A percentile compares a stretch with the other conserved stretches of the same genome.
phyloP scores from a whole-genome alignment of 2,888 invertebrate genomes.

The Taenaris catops region DNA sequence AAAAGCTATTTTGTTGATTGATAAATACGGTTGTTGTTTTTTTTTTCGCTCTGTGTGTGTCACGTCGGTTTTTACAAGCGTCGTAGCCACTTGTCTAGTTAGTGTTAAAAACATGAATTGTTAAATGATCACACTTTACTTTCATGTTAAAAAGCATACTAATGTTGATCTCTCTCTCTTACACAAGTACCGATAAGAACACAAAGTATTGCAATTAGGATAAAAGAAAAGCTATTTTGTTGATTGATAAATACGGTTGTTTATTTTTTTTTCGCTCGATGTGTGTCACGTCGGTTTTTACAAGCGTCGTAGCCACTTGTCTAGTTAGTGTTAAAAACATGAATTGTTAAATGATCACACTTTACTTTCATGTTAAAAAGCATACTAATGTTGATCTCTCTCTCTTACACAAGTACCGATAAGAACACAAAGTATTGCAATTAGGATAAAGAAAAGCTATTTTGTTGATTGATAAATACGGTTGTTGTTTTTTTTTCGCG shows the following conservation, averaged over 20 bases:
- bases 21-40: no score
- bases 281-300: constrained; percentile 13
- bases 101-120: constrained; percentile 27
- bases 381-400: constrained; percentile 8
- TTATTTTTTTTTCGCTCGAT: constrained; percentile 19
- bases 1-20: constrained; percentile 2
- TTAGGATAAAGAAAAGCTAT: background rate
- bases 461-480: no score
- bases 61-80: no score
- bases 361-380: no score
- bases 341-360: constrained; percentile 18
- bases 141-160: no score
- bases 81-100: no score
- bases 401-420: background rate
- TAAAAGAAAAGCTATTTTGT: background rate
- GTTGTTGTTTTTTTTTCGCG: constrained; percentile 16
- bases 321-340: constrained; percentile 25
- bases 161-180: constrained; percentile 9
- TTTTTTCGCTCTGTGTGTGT: constrained; percentile 18
- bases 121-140: no score
- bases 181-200: background rate
- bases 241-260: no score
- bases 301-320: no score
- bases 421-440: background rate
- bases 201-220: background rate